Percentiles rank a stretch among this genome's conserved stretches.
phyloP scores from a whole-genome alignment of 2,797 vertebrate species.

The Acanthornis magna region DNA sequence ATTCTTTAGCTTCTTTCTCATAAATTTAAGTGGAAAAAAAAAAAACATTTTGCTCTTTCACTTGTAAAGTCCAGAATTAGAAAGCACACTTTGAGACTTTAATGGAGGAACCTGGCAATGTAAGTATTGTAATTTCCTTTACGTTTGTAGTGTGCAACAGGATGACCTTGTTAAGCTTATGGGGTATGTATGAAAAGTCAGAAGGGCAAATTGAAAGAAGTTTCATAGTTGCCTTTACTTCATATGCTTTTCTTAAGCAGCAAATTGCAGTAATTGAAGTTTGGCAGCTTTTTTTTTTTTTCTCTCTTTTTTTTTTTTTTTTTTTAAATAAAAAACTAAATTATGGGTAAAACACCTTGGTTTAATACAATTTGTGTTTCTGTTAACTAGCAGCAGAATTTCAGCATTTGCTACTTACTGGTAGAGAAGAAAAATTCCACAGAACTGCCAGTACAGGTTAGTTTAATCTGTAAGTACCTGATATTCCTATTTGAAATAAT shows the following conservation, averaged over 20 bases:
- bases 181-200: neutral
- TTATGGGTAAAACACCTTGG: slow-evolving; percentile 73
- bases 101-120: slow-evolving; percentile 24
- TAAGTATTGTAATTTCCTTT: slow-evolving; percentile 46
- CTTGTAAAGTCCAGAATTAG: slow-evolving; percentile 36
- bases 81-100: neutral
- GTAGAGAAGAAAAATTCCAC: slow-evolving; percentile 89
- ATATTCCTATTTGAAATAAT: slow-evolving; percentile 80
- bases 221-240: slow-evolving; percentile 50
- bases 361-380: slow-evolving; percentile 91
- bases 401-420: slow-evolving; percentile 88
- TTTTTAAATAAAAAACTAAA: slow-evolving; percentile 48
- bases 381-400: slow-evolving; percentile 93
- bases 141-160: neutral
- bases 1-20: slow-evolving; percentile 13
- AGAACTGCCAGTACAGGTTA: slow-evolving; percentile 95
- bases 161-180: neutral
- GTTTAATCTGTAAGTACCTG: slow-evolving; percentile 97
- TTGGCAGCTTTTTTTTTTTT: slow-evolving; percentile 33
- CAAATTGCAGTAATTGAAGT: slow-evolving; percentile 33
- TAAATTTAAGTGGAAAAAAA: neutral
- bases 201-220: neutral
- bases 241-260: slow-evolving; percentile 15
- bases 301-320: neutral
- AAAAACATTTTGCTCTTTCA: neutral